These are phyloP conservation scores for Lissocephala sabroskyi DNA, from an alignment of 2,888 invertebrate genomes.

Conservation along the genomic window DNA sequence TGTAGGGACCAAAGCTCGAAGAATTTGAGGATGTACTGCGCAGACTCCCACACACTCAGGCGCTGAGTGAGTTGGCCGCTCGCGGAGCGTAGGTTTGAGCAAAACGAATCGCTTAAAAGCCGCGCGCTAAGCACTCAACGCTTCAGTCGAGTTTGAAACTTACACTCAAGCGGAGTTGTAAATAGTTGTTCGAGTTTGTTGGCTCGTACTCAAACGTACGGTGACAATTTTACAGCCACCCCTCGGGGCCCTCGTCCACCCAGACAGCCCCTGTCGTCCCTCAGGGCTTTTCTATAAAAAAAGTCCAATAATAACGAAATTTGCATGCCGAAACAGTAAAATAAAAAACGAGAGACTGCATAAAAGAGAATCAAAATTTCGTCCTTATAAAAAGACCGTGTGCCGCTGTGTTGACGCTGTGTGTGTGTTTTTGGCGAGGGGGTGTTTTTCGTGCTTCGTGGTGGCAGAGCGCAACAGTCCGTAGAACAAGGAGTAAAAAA, in stretches of 20 bases:
- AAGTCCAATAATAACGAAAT: slow-evolving; percentile 5
- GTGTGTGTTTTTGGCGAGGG: slow-evolving; percentile 8
- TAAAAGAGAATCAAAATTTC: slow-evolving; percentile 7
- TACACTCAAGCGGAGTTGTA: slow-evolving; percentile 70
- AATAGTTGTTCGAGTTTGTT: slow-evolving; percentile 69
- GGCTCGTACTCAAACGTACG: slow-evolving; percentile 70
- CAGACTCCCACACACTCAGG: slow-evolving; percentile 16
- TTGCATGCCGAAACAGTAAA: slow-evolving; percentile 6
- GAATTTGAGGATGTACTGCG: background rate
- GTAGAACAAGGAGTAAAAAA: slow-evolving; percentile 13
- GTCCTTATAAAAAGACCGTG: slow-evolving; percentile 6
- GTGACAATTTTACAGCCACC: background rate
- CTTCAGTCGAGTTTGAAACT: slow-evolving; percentile 73
- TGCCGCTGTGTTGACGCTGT: slow-evolving; percentile 17
- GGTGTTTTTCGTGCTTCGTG: slow-evolving; percentile 1
- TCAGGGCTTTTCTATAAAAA: too few relatives aligned
- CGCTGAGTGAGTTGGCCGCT: slow-evolving; percentile 20
- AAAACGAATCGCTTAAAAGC: slow-evolving; percentile 48
- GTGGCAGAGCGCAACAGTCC: slow-evolving; percentile 6
- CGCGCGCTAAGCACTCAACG: slow-evolving; percentile 51
- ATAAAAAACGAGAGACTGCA: slow-evolving; percentile 11
- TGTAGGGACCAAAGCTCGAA: background rate
- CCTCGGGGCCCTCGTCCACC: too few relatives aligned
- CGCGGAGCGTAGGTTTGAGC: slow-evolving; percentile 25
- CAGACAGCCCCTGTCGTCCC: too few relatives aligned